Evolutionary conservation across 2,888 invertebrate genomes (phyloP), one percentile per base, ranked within the genome.

Genomic region (Dryobota labecula): DNA sequence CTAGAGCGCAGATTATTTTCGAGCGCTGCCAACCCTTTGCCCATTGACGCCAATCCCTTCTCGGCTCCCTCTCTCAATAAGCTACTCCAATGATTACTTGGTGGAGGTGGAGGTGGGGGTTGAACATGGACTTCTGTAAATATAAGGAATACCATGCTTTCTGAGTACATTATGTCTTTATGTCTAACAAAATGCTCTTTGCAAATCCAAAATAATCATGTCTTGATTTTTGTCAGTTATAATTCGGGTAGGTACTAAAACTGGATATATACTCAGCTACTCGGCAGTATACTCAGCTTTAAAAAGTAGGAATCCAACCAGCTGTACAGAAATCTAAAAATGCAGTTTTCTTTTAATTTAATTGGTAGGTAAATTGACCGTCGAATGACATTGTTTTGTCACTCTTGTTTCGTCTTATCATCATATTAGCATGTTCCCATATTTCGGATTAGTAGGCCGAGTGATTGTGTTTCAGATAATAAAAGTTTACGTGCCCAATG

Each of bases 51-150:
- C 62, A 79, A 54, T 54, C 79, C 81, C 49, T 27, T 57, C 57
- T 47, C 77, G 15, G 78, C 80, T 43, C 65, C 72, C 30, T 45
- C 76, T 49, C 51, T 78, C 58, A 68, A 63, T 66, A 82, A 62
- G 43, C 38, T 60, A 82, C 62, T 53, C 68, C 57, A 66, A 30
- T 36, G 69, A 62, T 70, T 80, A 70, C 38, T 64, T 66, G 51
- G 65, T 24, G 65, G 79, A 18, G 70, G 56, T 56, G 76, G 67
- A 38, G 74, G 72, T 43, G 53, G 67, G 33, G 61, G 68, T 15
- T 24, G 64, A 47, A 77, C 53, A 57, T 58, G 72, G 72, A 82
- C 43, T 77, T 77, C 79, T 80, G 79, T 41, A 80, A 80, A 72
- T 65, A 76, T 69, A 80, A 79, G 69, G 36, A 33, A 49, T 51